A percentile compares a stretch with the other conserved stretches of the same genome.
These are phyloP conservation scores for Nyctibius bracteatus DNA, from an alignment of 2,113 vertebrate genomes.

Conservation along the genomic window DNA sequence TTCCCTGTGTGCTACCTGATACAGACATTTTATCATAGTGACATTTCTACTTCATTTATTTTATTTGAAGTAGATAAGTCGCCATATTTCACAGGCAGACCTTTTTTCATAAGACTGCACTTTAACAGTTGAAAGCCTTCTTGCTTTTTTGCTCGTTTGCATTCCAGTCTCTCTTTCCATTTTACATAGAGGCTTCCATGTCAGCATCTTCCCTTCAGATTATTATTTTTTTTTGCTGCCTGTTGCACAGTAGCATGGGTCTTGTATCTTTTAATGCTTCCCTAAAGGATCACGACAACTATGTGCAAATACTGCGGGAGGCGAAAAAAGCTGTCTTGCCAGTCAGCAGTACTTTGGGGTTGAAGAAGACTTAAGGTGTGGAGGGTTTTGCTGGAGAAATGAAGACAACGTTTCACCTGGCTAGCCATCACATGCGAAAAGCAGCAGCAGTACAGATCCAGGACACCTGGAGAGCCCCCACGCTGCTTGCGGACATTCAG, in stretches of 20 bases:
- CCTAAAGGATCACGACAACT: background rate
- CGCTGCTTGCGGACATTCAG: accelerated
- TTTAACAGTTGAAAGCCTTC: background rate
- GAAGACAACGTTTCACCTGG: accelerated
- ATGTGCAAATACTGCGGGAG: background rate
- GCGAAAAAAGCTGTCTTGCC: background rate
- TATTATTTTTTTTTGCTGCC: background rate
- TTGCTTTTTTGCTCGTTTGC: background rate
- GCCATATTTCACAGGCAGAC: background rate
- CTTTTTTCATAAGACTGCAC: background rate
- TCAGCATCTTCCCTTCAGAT: background rate
- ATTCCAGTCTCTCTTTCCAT: background rate
- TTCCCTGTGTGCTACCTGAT: background rate
- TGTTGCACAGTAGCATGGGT: background rate
- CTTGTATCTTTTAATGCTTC: background rate
- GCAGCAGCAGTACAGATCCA: background rate
- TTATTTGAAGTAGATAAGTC: background rate
- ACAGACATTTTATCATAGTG: background rate
- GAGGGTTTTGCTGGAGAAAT: background rate
- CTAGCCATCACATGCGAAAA: background rate
- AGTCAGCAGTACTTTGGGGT: background rate
- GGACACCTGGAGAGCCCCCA: background rate
- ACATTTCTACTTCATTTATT: background rate
- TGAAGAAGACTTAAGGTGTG: background rate
- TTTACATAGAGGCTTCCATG: background rate